Evolutionary conservation across 2,113 vertebrate genomes (phyloP).

Genomic region (Geococcyx californianus): DNA sequence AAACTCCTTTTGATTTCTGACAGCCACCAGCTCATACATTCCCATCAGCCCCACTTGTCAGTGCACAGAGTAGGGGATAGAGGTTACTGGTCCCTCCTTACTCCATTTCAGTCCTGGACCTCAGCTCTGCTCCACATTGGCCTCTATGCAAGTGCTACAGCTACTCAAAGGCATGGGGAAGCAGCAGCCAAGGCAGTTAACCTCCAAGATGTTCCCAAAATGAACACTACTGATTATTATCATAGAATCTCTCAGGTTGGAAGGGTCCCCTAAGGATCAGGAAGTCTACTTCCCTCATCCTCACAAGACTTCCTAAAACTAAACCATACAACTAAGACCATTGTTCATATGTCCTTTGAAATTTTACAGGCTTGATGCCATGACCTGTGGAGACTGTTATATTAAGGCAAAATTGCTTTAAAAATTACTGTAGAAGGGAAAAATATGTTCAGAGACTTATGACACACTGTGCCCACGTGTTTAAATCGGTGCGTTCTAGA

Average conservation of each 20-base stretch:
- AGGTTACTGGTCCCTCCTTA: neutral
- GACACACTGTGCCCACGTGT: neutral
- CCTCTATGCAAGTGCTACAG: neutral
- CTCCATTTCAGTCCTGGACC: neutral
- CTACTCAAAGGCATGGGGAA: neutral
- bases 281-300: neutral
- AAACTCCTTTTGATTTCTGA: neutral
- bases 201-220: neutral
- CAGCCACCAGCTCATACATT: neutral
- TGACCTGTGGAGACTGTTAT: rapidly evolving
- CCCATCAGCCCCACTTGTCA: neutral
- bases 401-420: neutral
- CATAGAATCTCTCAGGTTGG: neutral
- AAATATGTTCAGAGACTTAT: rapidly evolving
- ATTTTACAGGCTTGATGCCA: neutral
- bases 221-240: neutral
- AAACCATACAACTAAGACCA: neutral
- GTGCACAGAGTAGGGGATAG: neutral
- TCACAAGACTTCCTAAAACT: neutral
- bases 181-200: too few species aligned
- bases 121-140: neutral
- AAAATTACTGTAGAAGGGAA: neutral
- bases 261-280: neutral
- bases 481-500: neutral
- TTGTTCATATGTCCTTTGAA: neutral